A percentile compares a stretch with the other conserved stretches of the same genome.
Conservation (phyloP, 2,888 invertebrate species). For the Erebia ligea region DNA sequence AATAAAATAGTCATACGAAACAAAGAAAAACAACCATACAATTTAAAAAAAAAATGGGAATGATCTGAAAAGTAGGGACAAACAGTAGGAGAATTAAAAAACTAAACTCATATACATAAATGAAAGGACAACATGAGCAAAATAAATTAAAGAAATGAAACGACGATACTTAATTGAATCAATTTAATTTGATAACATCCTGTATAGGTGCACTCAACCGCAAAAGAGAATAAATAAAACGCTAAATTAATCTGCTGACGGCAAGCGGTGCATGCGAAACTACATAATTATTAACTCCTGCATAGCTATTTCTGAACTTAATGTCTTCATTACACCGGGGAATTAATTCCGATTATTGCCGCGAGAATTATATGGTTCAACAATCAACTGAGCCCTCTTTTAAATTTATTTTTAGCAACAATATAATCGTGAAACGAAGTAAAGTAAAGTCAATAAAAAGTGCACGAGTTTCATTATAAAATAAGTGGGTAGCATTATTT, state of each 20-base stretch:
- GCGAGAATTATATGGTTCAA: conserved; percentile 27
- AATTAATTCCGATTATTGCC: conserved; percentile 63
- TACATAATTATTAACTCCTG: conserved; percentile 31
- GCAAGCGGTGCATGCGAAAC: conserved; percentile 18
- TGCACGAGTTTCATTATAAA: neutral
- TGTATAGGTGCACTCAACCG: neutral
- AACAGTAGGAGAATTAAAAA: neutral
- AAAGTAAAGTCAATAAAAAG: neutral
- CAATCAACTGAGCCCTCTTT: conserved; percentile 11
- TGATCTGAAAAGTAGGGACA: neutral
- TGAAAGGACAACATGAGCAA: neutral
- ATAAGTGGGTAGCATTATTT: neutral
- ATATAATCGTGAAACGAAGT: neutral
- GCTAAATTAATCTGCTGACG: conserved; percentile 21
- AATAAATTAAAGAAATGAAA: neutral
- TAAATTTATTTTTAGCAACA: conserved; percentile 1
- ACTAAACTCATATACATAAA: neutral
- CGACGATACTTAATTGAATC: neutral
- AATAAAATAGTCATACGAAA: neutral
- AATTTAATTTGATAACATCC: conserved; percentile 21
- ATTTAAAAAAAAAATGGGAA: neutral
- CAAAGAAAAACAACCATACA: too few relatives aligned
- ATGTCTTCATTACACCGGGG: conserved; percentile 74
- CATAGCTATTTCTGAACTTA: conserved; percentile 45
- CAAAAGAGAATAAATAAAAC: conserved; percentile 16